Evolutionary conservation across 2,888 invertebrate species (phyloP).

Genomic region (Dryomyza anilis): DNA sequence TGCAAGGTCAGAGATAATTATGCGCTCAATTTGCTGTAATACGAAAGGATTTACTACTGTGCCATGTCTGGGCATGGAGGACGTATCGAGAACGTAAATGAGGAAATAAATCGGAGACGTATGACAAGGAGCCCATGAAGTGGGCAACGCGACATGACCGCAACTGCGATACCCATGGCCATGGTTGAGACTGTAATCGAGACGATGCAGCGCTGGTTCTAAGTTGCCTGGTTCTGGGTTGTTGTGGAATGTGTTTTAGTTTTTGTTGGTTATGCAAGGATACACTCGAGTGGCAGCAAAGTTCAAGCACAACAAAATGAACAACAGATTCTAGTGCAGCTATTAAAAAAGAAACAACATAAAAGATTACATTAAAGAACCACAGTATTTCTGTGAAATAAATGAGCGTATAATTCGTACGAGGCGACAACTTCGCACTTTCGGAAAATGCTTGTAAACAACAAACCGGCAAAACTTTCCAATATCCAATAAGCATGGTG

Average conservation of each 20-base stretch:
- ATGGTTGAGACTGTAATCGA: neutral
- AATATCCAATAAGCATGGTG: no score
- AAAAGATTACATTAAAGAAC: no score
- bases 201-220: neutral
- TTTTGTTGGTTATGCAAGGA: neutral
- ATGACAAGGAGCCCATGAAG: neutral
- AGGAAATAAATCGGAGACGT: neutral
- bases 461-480: no score
- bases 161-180: neutral
- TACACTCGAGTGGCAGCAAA: neutral
- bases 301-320: neutral
- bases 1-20: conserved; percentile 22
- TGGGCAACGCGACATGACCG: neutral
- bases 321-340: neutral
- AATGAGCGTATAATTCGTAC: no score
- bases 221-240: neutral
- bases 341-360: neutral
- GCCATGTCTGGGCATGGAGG: no score
- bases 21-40: conserved; percentile 7
- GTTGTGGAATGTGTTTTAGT: neutral
- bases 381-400: no score
- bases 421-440: no score
- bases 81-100: neutral
- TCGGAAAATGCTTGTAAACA: no score
- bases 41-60: no score